These are phyloP conservation scores for Anthrax anthrax DNA, from an alignment of 2,888 invertebrate species.

Conservation along the genomic window DNA sequence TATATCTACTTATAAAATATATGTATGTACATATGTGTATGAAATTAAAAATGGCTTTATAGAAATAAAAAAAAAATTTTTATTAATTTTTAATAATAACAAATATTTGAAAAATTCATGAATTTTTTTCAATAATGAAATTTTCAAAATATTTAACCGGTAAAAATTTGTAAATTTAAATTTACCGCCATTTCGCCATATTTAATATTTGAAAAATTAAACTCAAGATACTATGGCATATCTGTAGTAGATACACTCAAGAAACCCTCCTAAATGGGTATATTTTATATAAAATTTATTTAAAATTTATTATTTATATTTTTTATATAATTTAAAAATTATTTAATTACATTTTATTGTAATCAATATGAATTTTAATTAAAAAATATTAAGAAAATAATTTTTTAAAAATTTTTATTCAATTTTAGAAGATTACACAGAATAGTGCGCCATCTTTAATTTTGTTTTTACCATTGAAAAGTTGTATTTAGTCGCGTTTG, in stretches of 20 bases:
- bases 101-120: too few relatives aligned
- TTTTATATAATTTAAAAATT: constrained; percentile 13
- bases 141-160: too few relatives aligned
- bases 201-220: constrained; percentile 21
- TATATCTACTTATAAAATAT: too few relatives aligned
- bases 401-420: constrained; percentile 15
- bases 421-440: constrained; percentile 13
- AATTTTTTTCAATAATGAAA: too few relatives aligned
- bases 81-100: too few relatives aligned
- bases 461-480: constrained; percentile 50
- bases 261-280: constrained; percentile 46
- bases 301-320: constrained; percentile 13
- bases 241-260: constrained; percentile 43
- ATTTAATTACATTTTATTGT: constrained; percentile 6
- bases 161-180: constrained; percentile 21
- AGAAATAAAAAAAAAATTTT: too few relatives aligned
- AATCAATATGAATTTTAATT: constrained; percentile 12
- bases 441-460: constrained; percentile 55
- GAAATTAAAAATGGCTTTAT: too few relatives aligned
- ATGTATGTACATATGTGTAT: too few relatives aligned
- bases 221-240: constrained; percentile 33
- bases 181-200: constrained; percentile 30
- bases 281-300: constrained; percentile 24
- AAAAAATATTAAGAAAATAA: constrained; percentile 14
- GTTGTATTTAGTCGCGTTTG: constrained; percentile 46